phyloP scores from a whole-genome alignment of 2,888 invertebrate genomes.

The Pheosia gnoma region DNA sequence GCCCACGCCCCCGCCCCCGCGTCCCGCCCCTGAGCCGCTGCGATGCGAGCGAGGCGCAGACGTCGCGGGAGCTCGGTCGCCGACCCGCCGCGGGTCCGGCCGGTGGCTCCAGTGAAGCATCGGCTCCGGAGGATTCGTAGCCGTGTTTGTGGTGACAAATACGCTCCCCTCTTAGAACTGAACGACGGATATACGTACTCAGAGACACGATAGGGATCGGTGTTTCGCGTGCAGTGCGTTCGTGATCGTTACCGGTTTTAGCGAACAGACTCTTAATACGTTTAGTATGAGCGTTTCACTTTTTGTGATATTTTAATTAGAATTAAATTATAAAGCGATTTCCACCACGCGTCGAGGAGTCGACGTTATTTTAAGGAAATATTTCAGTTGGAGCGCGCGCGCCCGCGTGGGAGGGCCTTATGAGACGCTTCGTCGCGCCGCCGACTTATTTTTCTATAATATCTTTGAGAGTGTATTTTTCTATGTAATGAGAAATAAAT shows the following conservation, averaged over 20 bases:
- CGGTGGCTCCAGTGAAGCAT: background rate
- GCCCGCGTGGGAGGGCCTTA: slow-evolving; percentile 12
- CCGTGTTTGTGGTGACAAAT: too few relatives aligned
- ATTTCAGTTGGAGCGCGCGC: slow-evolving; percentile 14
- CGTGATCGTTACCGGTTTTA: slow-evolving; percentile 7
- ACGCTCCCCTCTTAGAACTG: too few relatives aligned
- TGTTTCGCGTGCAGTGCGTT: background rate
- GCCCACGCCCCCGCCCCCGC: slow-evolving; percentile 1
- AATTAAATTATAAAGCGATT: slow-evolving; percentile 21
- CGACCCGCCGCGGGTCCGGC: too few relatives aligned
- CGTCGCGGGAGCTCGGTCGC: too few relatives aligned
- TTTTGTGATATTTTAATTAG: slow-evolving; percentile 56
- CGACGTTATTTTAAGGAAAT: slow-evolving; percentile 8
- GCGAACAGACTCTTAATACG: slow-evolving; percentile 20
- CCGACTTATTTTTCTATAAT: slow-evolving; percentile 57
- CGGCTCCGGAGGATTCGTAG: background rate
- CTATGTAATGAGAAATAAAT: slow-evolving; percentile 41
- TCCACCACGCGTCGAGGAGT: slow-evolving; percentile 14
- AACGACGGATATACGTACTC: background rate
- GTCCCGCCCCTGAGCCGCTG: background rate
- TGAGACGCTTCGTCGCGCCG: slow-evolving; percentile 28
- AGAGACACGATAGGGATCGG: background rate
- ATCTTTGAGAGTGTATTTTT: slow-evolving; percentile 62
- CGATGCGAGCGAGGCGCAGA: too few relatives aligned
- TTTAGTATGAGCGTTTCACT: slow-evolving; percentile 41